Evolutionary conservation across 2,797 vertebrate species (phyloP).

Genomic region (Sardinella longiceps): DNA sequence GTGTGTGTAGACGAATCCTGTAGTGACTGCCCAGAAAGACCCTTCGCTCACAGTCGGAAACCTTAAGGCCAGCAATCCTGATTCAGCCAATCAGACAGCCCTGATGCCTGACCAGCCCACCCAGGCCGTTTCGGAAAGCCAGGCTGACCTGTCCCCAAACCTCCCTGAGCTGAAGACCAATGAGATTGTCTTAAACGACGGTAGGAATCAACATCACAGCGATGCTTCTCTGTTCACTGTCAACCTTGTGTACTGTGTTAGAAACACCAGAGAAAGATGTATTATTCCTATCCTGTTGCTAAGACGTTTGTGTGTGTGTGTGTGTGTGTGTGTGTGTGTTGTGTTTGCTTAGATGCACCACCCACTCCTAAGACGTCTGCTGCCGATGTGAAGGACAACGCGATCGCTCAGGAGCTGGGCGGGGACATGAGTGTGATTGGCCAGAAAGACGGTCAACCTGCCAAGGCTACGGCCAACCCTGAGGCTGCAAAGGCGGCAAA

Average conservation of each 20-base stretch:
- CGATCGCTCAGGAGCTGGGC: neutral
- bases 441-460: conserved; percentile 47
- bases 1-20: neutral
- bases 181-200: neutral
- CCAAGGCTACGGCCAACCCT: conserved; percentile 11
- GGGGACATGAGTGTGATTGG: conserved; percentile 29
- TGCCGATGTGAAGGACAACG: neutral
- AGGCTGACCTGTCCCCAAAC: neutral
- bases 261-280: neutral
- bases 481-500: neutral
- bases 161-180: conserved; percentile 15
- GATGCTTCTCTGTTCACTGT: too few species aligned
- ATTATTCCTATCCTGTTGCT: neutral
- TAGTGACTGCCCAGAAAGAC: neutral
- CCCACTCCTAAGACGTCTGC: neutral
- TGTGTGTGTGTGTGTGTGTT: neutral
- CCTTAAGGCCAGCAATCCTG: neutral
- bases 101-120: conserved; percentile 51
- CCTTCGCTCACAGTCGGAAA: neutral
- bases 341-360: neutral
- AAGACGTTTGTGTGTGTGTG: neutral
- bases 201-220: neutral
- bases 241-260: too few species aligned
- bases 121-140: neutral
- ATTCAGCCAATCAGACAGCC: conserved; percentile 1